phyloP scores from a whole-genome alignment of 37 sponge, comb jelly and placozoan genomes.

The Hormiphora californensis region DNA sequence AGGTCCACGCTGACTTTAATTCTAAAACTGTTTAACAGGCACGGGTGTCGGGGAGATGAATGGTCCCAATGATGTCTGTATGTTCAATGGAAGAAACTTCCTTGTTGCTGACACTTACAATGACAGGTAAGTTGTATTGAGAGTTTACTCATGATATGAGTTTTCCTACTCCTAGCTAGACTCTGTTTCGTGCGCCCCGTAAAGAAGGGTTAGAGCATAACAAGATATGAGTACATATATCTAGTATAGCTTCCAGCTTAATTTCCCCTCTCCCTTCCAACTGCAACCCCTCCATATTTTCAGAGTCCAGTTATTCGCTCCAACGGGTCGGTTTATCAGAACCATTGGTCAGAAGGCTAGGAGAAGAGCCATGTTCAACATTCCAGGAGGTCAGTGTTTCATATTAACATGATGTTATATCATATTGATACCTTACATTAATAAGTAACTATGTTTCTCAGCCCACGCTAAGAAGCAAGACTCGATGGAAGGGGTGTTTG shows the following conservation, averaged over 20 bases:
- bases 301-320: slow-evolving; percentile 46
- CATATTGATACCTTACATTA: no score
- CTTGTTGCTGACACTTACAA: slow-evolving; percentile 49
- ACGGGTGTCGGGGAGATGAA: slow-evolving; percentile 46
- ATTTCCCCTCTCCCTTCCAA: no score
- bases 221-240: no score
- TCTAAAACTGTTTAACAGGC: not conserved
- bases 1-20: not conserved
- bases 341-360: slow-evolving; percentile 40
- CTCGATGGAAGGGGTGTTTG: not conserved
- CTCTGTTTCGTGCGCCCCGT: no score
- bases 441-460: not conserved
- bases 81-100: slow-evolving; percentile 53
- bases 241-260: no score
- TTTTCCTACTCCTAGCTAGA: no score
- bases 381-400: slow-evolving; percentile 4
- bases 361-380: slow-evolving; percentile 16
- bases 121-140: slow-evolving; percentile 28
- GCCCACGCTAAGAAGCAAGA: not conserved
- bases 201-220: no score
- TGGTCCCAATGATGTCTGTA: slow-evolving; percentile 42
- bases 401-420: no score
- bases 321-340: slow-evolving; percentile 43
- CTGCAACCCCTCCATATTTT: no score
- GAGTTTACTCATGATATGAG: no score